Conservation (phyloP, 2,797 vertebrate genomes). For the Octomys mimax region DNA sequence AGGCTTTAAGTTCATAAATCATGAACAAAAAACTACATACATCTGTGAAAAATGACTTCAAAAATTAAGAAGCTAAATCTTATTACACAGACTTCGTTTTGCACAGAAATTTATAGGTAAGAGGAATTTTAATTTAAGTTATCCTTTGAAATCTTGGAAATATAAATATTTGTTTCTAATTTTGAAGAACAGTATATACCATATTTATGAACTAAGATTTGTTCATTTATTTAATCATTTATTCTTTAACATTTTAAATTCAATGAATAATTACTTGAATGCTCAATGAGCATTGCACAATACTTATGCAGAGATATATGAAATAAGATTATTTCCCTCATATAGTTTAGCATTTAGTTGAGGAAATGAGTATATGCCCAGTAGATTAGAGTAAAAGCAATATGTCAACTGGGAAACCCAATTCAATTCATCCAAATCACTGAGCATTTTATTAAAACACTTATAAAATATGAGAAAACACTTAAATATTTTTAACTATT, state of each 20-base stretch:
- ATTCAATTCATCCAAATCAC: neutral
- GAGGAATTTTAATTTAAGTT: slow-evolving; percentile 23
- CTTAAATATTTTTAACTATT: too few relatives aligned
- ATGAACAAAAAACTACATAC: neutral
- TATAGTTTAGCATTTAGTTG: neutral
- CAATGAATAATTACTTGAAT: neutral
- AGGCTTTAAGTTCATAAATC: slow-evolving; percentile 11
- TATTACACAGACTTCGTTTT: neutral
- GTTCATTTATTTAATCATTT: slow-evolving; percentile 15
- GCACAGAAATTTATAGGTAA: neutral
- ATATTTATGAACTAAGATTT: neutral
- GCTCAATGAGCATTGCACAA: neutral
- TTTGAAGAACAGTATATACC: slow-evolving; percentile 36
- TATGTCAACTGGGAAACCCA: neutral
- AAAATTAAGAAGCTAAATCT: slow-evolving; percentile 5
- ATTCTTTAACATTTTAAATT: slow-evolving; percentile 47
- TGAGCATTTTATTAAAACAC: neutral
- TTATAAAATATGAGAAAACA: slow-evolving; percentile 6
- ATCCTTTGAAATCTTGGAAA: slow-evolving; percentile 35
- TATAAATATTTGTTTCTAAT: neutral
- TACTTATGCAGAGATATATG: neutral
- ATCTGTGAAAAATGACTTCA: neutral
- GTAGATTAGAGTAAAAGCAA: neutral
- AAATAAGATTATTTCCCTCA: neutral
- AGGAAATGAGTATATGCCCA: neutral